Conservation (phyloP, 2,113 vertebrate species). For the Plestiodon gilberti region DNA sequence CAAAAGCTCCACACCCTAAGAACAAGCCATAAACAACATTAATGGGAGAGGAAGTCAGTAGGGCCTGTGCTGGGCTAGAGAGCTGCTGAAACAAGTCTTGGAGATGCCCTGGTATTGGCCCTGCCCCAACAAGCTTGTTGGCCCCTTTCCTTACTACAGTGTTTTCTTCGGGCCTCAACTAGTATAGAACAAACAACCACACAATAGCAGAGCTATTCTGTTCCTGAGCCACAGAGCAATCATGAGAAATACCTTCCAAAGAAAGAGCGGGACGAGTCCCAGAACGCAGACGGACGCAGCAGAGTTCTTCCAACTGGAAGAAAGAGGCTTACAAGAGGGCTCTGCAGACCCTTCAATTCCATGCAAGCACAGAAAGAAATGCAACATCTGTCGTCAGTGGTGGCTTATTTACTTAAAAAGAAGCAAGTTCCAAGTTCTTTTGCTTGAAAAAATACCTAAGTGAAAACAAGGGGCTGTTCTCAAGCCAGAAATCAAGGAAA, state of each 20-base stretch:
- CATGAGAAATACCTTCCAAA: background rate
- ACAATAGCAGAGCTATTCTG: slow-evolving; percentile 20
- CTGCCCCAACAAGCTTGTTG: slow-evolving; percentile 60
- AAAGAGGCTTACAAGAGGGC: background rate
- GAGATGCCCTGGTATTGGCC: slow-evolving; percentile 51
- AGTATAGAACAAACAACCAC: slow-evolving; percentile 47
- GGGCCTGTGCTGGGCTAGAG: slow-evolving; percentile 21
- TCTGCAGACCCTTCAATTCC: background rate
- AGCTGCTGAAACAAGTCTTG: slow-evolving; percentile 65
- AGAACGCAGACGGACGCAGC: slow-evolving; percentile 20
- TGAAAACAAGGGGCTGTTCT: background rate
- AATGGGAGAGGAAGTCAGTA: slow-evolving; percentile 52
- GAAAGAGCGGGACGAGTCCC: background rate
- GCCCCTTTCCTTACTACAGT: slow-evolving; percentile 50
- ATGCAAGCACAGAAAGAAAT: background rate
- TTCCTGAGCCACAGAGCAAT: background rate
- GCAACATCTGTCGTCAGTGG: background rate
- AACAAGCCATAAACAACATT: slow-evolving; percentile 37
- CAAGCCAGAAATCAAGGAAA: no score
- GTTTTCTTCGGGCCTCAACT: slow-evolving; percentile 42
- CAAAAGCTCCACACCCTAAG: background rate
- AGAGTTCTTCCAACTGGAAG: background rate
- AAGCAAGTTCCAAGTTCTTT: background rate
- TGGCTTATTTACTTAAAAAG: background rate
- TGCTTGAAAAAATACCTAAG: background rate